A percentile compares a stretch with the other conserved stretches of the same genome.
Conservation (phyloP, 2,888 invertebrate species). For the Idaea biselata region DNA sequence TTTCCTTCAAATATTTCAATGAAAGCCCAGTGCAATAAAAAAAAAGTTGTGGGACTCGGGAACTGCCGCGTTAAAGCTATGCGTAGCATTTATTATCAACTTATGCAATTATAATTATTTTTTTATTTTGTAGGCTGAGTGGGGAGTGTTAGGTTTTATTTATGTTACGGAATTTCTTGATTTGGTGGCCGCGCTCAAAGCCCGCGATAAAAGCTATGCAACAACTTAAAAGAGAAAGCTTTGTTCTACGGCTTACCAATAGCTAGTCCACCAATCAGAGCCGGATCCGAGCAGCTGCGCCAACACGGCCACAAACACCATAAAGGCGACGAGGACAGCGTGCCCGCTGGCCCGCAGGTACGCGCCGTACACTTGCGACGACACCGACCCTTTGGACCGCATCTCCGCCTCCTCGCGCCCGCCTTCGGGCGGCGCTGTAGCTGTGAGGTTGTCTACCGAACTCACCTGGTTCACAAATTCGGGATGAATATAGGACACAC, state of each 20-base stretch:
- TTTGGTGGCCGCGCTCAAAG: no score
- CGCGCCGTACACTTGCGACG: slow-evolving; percentile 81
- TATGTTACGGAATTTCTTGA: no score
- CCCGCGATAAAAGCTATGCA: no score
- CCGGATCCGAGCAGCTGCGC: slow-evolving; percentile 87
- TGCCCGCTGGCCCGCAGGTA: slow-evolving; percentile 88
- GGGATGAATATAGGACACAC: neutral
- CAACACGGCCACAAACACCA: slow-evolving; percentile 82
- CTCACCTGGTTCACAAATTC: slow-evolving; percentile 55
- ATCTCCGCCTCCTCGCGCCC: slow-evolving; percentile 80
- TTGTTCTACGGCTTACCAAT: slow-evolving; percentile 82
- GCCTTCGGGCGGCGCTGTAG: slow-evolving; percentile 72
- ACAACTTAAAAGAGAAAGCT: no score
- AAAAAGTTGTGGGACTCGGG: no score
- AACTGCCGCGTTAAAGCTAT: no score
- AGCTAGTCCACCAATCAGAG: slow-evolving; percentile 89
- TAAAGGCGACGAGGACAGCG: slow-evolving; percentile 78
- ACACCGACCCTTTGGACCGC: slow-evolving; percentile 83
- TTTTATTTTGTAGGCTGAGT: no score
- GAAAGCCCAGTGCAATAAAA: no score
- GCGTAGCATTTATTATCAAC: no score
- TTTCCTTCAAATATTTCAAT: no score
- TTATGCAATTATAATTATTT: no score
- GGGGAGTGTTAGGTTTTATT: no score
- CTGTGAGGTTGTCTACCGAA: slow-evolving; percentile 79